Percentiles rank a stretch among this genome's conserved stretches.
These are phyloP conservation scores for Lottia scabra DNA, from an alignment of 2,888 invertebrate genomes.

Conservation along the genomic window DNA sequence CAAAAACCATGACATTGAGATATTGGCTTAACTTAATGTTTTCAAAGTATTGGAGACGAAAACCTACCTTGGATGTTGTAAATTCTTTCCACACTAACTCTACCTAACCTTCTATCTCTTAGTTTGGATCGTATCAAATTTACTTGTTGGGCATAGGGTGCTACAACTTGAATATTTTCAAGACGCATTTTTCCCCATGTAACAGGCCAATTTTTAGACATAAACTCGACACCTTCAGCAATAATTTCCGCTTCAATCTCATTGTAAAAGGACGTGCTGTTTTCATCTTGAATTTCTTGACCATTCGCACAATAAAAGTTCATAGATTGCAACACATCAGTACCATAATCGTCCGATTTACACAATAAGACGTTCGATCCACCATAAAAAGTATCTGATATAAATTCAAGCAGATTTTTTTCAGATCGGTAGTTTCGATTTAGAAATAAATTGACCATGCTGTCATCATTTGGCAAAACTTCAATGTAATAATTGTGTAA, in stretches of 20 bases:
- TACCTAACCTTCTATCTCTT: constrained; percentile 42
- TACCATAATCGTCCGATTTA: constrained; percentile 57
- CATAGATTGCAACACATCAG: constrained; percentile 41
- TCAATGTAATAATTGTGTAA: constrained; percentile 56
- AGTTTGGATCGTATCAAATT: constrained; percentile 43
- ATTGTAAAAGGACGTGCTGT: constrained; percentile 63
- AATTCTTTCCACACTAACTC: constrained; percentile 56
- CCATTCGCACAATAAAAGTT: constrained; percentile 34
- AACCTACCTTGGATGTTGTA: constrained; percentile 62
- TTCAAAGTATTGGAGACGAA: neutral
- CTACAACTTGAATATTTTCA: constrained; percentile 58
- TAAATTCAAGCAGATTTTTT: constrained; percentile 63
- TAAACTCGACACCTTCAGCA: constrained; percentile 55
- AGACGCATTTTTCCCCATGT: constrained; percentile 57
- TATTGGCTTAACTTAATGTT: too few relatives aligned
- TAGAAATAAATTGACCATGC: constrained; percentile 57
- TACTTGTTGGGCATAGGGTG: constrained; percentile 65
- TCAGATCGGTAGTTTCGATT: constrained; percentile 64
- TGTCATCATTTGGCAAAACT: constrained; percentile 24
- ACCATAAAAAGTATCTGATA: constrained; percentile 64
- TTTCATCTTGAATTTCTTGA: constrained; percentile 50
- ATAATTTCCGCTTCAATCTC: constrained; percentile 61
- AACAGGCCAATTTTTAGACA: constrained; percentile 60
- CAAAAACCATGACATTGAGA: too few relatives aligned
- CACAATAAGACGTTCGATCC: constrained; percentile 57